These are phyloP conservation scores for Lycaena phlaeas DNA, from an alignment of 2,888 invertebrate genomes.

Conservation along the genomic window DNA sequence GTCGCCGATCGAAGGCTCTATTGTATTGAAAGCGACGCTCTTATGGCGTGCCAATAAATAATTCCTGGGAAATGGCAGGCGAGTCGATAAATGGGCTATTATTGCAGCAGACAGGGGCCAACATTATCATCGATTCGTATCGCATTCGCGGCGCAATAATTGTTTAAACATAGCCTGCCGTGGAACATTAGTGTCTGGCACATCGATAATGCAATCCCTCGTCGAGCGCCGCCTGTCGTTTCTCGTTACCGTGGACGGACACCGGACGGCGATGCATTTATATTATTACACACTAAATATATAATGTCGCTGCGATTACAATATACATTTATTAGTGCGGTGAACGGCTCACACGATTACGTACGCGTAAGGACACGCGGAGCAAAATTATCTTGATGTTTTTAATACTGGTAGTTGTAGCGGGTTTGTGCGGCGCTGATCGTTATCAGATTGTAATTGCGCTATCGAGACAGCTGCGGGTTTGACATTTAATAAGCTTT, in stretches of 20 bases:
- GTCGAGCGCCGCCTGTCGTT: too few relatives aligned
- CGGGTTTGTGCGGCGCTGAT: too few relatives aligned
- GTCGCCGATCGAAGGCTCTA: conserved; percentile 44
- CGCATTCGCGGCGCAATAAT: conserved; percentile 60
- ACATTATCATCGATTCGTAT: conserved; percentile 66
- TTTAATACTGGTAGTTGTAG: conserved; percentile 1
- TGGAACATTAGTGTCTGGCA: conserved; percentile 38
- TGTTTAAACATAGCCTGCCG: conserved; percentile 63
- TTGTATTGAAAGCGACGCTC: conserved; percentile 61
- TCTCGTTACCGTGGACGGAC: too few relatives aligned
- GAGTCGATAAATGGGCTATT: conserved; percentile 66
- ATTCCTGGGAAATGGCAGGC: conserved; percentile 57
- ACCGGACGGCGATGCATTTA: too few relatives aligned
- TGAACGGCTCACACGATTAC: too few relatives aligned
- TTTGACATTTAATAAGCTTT: conserved; percentile 1
- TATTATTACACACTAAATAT: too few relatives aligned
- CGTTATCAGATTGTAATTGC: conserved; percentile 60
- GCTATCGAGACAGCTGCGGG: conserved; percentile 31
- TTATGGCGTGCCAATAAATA: conserved; percentile 60
- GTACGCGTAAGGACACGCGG: too few relatives aligned
- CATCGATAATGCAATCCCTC: conserved; percentile 44
- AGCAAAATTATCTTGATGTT: too few relatives aligned
- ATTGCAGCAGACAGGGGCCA: conserved; percentile 62
- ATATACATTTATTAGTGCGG: too few relatives aligned
- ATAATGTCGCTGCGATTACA: too few relatives aligned